Evolutionary conservation across 2,113 vertebrate genomes (phyloP).

Genomic region (Penelope pileata): DNA sequence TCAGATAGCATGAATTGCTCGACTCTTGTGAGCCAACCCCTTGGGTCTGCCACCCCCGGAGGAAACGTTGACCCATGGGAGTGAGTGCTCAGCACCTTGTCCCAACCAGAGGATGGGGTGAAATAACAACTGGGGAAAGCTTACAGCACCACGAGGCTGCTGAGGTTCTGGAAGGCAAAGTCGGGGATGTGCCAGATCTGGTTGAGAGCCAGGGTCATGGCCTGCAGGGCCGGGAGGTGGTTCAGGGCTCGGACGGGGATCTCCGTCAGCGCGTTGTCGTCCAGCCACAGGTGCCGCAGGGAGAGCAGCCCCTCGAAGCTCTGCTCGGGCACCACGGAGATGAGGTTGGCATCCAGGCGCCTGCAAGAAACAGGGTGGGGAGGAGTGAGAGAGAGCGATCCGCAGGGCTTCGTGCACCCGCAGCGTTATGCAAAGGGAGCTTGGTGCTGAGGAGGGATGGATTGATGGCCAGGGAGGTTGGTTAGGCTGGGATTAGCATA

Average conservation of each 20-base stretch:
- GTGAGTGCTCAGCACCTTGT: neutral
- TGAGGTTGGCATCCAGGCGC: constrained; percentile 94
- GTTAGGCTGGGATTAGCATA: neutral
- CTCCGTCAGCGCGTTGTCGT: constrained; percentile 90
- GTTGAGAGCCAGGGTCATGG: constrained; percentile 97
- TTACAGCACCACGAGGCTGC: constrained; percentile 94
- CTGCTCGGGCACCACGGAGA: constrained; percentile 86
- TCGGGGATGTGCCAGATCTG: constrained; percentile 90
- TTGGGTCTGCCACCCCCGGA: neutral
- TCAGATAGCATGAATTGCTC: fast-evolving
- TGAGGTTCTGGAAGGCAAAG: constrained; percentile 91
- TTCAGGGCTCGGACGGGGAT: constrained; percentile 89
- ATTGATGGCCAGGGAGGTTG: neutral
- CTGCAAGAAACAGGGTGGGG: constrained; percentile 73
- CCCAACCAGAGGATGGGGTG: fast-evolving
- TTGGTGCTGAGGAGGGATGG: neutral
- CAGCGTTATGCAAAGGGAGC: neutral
- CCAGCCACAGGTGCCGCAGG: constrained; percentile 94
- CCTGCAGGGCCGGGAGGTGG: constrained; percentile 88
- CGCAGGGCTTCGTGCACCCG: neutral
- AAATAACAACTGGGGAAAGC: constrained; percentile 30
- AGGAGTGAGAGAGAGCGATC: neutral
- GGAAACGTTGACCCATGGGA: neutral
- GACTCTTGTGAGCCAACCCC: neutral
- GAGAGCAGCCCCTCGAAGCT: constrained; percentile 88